Evolutionary conservation across 2,113 vertebrate genomes (phyloP), one percentile per base, ranked within the genome.

Genomic region (Ibidorhyncha struthersii): DNA sequence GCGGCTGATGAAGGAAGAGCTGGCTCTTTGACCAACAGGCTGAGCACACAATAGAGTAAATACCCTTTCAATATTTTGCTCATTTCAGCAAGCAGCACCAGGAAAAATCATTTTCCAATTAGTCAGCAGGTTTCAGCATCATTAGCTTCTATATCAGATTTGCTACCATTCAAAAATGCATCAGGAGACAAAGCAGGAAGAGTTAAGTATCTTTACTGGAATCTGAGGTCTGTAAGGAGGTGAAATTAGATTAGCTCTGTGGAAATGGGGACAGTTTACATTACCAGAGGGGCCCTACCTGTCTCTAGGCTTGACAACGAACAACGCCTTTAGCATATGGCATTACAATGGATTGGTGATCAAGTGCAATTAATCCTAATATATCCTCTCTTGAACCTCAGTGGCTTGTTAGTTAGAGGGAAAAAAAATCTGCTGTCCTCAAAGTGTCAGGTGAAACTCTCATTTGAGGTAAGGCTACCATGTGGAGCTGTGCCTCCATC

Each of bases 351-450:
- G 97, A 98, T 97, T 98, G 97, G 82, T 95, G 96, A 98, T 98
- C 97, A 97, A 98, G 97, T 91, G 73, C 97, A 97, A 98, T 98
- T 98, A 98, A 98, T 98, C 98, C 97, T 98, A 98, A 98, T 98
- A 98, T 92, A 98, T 97, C 97, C 91, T 97, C 79, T 98, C 97
- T 96, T 98, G 98, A 98, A 98, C 97, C 90, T 98, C 94, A 90
- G 92, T 88, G 89, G 79, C 97, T 98, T 98, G 97, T 98, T 98
- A 98, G 97, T 65, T 96, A 89, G 36, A 82, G 23, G 3, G 18
- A 91, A 96, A 96, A 96, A 97, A 97, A 93, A 84, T 86, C 56
- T 97, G 77, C 82, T 96, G 86, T 98, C 97, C 97, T 94, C 84
- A 89, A 98, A 96, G 97, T 98, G 97, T 97, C 97, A 98, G 97